Evolutionary conservation across 2,888 invertebrate genomes (phyloP).

Genomic region (Phragmatobia fuliginosa): DNA sequence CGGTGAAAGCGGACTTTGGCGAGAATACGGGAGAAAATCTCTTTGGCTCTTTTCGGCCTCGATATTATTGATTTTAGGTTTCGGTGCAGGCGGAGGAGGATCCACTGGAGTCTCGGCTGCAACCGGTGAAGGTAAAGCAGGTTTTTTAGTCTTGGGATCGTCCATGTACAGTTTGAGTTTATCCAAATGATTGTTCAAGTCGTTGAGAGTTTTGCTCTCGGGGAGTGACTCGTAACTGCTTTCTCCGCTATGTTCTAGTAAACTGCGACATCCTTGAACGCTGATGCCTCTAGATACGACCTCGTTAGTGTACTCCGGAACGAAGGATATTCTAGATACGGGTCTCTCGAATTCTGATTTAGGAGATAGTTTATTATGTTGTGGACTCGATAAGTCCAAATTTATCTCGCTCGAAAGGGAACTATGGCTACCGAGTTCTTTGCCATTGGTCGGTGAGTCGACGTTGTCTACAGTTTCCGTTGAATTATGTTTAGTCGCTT

Average conservation of each 20-base stretch:
- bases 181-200: slow-evolving; percentile 70
- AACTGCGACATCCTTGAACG: slow-evolving; percentile 70
- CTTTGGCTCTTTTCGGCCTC: slow-evolving; percentile 69
- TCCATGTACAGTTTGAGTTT: slow-evolving; percentile 74
- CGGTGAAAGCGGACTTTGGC: slow-evolving; percentile 86
- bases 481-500: slow-evolving; percentile 85
- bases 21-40: slow-evolving; percentile 69
- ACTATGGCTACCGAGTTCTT: slow-evolving; percentile 79
- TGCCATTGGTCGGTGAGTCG: slow-evolving; percentile 78
- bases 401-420: slow-evolving; percentile 87
- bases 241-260: slow-evolving; percentile 75
- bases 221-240: slow-evolving; percentile 72
- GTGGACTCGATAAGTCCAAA: slow-evolving; percentile 85
- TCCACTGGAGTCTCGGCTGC: slow-evolving; percentile 53
- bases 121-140: slow-evolving; percentile 64
- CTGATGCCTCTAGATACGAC: slow-evolving; percentile 79
- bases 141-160: slow-evolving; percentile 59
- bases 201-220: slow-evolving; percentile 63
- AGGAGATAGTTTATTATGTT: slow-evolving; percentile 71
- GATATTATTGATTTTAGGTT: slow-evolving; percentile 66
- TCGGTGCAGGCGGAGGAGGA: slow-evolving; percentile 60
- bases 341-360: slow-evolving; percentile 76
- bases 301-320: slow-evolving; percentile 76
- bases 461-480: slow-evolving; percentile 83
- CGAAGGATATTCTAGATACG: slow-evolving; percentile 72